phyloP scores from a whole-genome alignment of 2,113 vertebrate genomes.

The Corythaeola cristata region DNA sequence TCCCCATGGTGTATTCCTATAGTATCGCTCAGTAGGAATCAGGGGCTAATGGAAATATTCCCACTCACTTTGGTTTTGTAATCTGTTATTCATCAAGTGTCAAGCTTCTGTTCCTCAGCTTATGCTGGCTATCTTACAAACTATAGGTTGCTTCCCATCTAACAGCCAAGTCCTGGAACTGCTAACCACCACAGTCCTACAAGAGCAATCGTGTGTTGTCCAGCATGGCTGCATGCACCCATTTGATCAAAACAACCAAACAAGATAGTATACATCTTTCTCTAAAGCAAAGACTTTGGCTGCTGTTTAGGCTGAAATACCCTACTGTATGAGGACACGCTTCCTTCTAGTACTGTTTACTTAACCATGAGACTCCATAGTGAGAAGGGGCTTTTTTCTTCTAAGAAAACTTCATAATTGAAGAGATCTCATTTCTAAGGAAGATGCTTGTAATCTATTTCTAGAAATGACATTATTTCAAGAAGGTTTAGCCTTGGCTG shows the following conservation, averaged over 20 bases:
- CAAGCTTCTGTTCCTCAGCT: not conserved
- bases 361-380: not conserved
- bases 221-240: not conserved
- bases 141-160: not conserved
- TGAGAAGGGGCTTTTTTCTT: not conserved
- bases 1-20: not conserved
- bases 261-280: not conserved
- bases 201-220: not conserved
- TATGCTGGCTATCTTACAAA: not conserved
- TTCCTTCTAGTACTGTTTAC: not conserved
- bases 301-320: not conserved
- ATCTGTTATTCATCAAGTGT: not conserved
- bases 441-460: constrained; percentile 14
- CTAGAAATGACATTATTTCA: constrained; percentile 5
- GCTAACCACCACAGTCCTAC: not conserved
- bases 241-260: not conserved
- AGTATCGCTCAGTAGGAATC: not conserved
- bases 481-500: not conserved
- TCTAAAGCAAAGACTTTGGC: not conserved
- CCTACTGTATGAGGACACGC: not conserved
- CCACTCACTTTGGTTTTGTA: not conserved
- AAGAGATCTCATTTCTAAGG: not conserved
- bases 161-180: not conserved
- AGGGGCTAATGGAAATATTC: not conserved
- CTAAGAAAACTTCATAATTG: not conserved